Base-by-base conservation (phyloP, 2,888 invertebrate species). In the Heliconius ethilla region DNA sequence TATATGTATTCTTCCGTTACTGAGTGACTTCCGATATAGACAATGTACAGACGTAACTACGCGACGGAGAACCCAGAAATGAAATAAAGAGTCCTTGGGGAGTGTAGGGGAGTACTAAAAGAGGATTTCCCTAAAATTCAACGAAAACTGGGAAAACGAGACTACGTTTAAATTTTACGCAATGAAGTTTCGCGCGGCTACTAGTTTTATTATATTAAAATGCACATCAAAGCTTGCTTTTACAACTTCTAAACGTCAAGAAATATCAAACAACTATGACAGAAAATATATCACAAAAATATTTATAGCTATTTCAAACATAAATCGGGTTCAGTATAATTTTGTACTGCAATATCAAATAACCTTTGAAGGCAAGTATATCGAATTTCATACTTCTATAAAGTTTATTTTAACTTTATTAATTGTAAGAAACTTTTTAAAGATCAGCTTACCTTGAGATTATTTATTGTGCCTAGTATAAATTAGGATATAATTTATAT, bases 191-290 rank as follows among this genome's bases (percentile, higher is more conserved):
- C 59, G 10, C 9, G 0, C 59, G 0, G n/a, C n/a, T n/a, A n/a
- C n/a, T 10, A 59, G 59, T 59, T 7, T 59, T 3, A 10, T 18
- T 59, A n/a, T 59, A 27, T 45, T 11, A 27, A 40, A 37, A 73
- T 63, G 40, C 37, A 63, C 27, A 63, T 74, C 73, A 74, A 63
- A 74, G 63, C 25, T 62, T 74, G 74, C 18, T 62, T 74, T 63
- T 63, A 63, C 63, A 25, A 25, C 27, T 25, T 62, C 62, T 63
- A n/a, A n/a, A 74, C 15, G 74, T 69, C 63, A 45, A 37, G 25
- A 45, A 40, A 63, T 27, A 63, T 73, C 18, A 74, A 63, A 74
- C 40, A 22, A 11, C 10, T 74, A 45, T 27, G 22, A 74, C 63
- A 62, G 63, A 63, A 27, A 63, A 63, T 73, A 63, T n/a, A 63